Percentiles rank a stretch among this genome's conserved stretches.
These are phyloP conservation scores for Torymus tubicola DNA, from an alignment of 2,888 invertebrate species.

Conservation along the genomic window DNA sequence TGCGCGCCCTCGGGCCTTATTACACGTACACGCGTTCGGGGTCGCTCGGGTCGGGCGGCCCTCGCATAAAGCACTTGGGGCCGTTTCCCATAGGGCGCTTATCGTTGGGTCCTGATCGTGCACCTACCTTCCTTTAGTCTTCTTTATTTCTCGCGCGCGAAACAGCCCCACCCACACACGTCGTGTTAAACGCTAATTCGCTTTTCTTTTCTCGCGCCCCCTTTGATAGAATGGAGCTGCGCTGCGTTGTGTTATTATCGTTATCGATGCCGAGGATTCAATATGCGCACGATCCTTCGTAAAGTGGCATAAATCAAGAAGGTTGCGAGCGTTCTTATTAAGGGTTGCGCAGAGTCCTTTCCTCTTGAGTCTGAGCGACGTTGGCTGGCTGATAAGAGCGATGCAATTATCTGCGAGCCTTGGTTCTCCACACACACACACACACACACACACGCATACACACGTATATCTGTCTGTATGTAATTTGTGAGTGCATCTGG, in stretches of 20 bases:
- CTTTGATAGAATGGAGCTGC: slow-evolving; percentile 6
- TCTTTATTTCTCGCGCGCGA: slow-evolving; percentile 45
- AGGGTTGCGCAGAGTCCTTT: too few species aligned
- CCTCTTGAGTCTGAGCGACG: slow-evolving; percentile 10
- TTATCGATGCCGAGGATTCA: background rate
- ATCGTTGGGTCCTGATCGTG: background rate
- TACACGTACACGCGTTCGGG: slow-evolving; percentile 55
- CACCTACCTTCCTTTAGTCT: background rate
- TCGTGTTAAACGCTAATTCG: slow-evolving; percentile 53
- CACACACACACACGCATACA: too few species aligned
- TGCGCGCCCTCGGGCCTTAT: slow-evolving; percentile 61
- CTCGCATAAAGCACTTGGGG: slow-evolving; percentile 75
- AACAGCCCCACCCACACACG: slow-evolving; percentile 56
- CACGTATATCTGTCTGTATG: too few species aligned
- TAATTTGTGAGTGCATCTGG: background rate
- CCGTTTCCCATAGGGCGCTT: background rate
- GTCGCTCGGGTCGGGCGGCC: slow-evolving; percentile 72
- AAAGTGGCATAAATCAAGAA: background rate
- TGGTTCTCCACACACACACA: too few species aligned
- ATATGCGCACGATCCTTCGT: background rate
- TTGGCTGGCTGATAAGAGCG: slow-evolving; percentile 45
- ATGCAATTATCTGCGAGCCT: slow-evolving; percentile 46
- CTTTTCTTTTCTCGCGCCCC: slow-evolving; percentile 51
- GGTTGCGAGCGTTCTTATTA: background rate
- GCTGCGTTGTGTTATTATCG: background rate